Conservation (phyloP, 2,888 invertebrate genomes). For the Ceramica pisi region DNA sequence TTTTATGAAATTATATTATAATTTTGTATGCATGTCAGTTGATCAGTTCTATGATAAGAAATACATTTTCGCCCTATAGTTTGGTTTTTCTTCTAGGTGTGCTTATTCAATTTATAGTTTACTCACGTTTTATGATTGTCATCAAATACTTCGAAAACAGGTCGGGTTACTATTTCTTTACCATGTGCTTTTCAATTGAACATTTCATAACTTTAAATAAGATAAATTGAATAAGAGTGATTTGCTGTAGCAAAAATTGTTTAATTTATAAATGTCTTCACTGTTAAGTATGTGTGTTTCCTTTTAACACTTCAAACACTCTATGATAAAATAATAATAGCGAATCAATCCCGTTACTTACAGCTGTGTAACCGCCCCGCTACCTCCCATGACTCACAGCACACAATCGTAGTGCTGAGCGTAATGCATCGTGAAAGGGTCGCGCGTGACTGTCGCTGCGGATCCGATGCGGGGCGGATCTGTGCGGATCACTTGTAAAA, state of each 20-base stretch:
- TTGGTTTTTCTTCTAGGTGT: too few species aligned
- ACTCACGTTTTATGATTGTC: too few species aligned
- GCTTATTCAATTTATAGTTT: too few species aligned
- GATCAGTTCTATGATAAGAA: too few species aligned
- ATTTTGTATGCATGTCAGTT: too few species aligned
- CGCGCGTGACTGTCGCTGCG: slow-evolving; percentile 75
- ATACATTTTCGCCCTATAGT: too few species aligned
- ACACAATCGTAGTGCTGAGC: slow-evolving; percentile 57
- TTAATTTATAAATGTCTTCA: too few species aligned
- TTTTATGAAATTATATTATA: too few species aligned
- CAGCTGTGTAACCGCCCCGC: slow-evolving; percentile 44
- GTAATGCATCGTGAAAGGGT: slow-evolving; percentile 85
- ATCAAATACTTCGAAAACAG: too few species aligned
- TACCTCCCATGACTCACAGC: slow-evolving; percentile 47
- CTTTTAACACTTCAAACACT: neutral
- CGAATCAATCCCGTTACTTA: neutral
- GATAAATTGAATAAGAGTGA: neutral
- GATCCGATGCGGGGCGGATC: slow-evolving; percentile 66
- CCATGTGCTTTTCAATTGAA: neutral
- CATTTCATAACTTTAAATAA: neutral
- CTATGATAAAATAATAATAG: too few species aligned
- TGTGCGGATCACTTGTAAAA: slow-evolving; percentile 59
- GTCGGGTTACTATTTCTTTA: too few species aligned
- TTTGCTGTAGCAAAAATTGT: neutral
- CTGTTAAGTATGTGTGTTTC: neutral